Base-by-base conservation (phyloP, 2,113 vertebrate species). In the Scalopus aquaticus region DNA sequence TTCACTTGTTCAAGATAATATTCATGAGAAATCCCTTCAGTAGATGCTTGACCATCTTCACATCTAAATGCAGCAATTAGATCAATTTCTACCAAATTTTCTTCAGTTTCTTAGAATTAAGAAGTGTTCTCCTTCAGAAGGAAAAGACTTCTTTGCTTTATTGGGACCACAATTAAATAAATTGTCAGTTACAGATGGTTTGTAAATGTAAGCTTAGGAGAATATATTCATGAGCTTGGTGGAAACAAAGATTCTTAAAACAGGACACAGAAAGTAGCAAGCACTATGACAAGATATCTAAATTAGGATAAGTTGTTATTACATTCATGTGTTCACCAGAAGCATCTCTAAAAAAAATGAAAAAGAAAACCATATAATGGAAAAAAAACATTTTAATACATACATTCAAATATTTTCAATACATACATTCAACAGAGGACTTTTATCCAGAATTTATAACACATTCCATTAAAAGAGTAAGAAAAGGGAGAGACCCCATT, bases 161-260 rank as follows among this genome's bases (percentile, higher is more conserved):
- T 93, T 85, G 74, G 73, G 30, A 73, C 62, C 28, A 12, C 6
- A 51, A 24, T 77, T 86, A 30, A 80, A 51, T 70, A 44, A 5
- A 72, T 16, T 62, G n/a, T 93, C 62, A 81, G 35, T 78, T 84
- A 51, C 44, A 92, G n/a, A 77, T 77, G 32, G 35, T 69, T 74
- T 81, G 15, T 62, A 85, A 72, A 81, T 70, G 39, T 85, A 62
- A 87, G 16, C 9, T 56, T 72, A 46, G 3, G 54, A 91, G 26
- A 83, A 42, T 62, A 70, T 74, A 46, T 62, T 39, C 46, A 70
- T 35, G 46, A 92, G 37, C 17, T 77, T 92, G 20, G 30, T n/a
- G 17, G 44, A 72, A 67, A 24, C 51, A 90, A 83, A 42, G 39
- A 77, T 56, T 84, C 91, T 87, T 84, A 65, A 93, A 96, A 83